These are phyloP conservation scores for Ptychobarbus kaznakovi DNA, from an alignment of 2,797 vertebrate genomes.

Conservation along the genomic window DNA sequence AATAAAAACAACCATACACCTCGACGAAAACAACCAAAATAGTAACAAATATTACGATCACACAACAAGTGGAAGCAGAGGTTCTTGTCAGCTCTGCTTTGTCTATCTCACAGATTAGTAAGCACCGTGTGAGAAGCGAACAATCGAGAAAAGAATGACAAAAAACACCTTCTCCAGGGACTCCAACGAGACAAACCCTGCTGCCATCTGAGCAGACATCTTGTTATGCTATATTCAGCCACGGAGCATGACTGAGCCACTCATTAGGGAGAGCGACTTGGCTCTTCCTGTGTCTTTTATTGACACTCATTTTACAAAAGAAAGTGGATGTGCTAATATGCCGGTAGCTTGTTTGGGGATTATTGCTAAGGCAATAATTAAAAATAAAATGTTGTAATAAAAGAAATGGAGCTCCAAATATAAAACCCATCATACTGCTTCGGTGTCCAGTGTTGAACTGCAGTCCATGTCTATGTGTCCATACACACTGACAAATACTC, in stretches of 20 bases:
- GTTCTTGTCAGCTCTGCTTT: conserved; percentile 47
- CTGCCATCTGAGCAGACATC: conserved; percentile 43
- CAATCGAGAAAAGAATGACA: conserved; percentile 23
- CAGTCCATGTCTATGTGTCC: conserved; percentile 1
- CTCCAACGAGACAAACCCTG: conserved; percentile 32
- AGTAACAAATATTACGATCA: conserved; percentile 42
- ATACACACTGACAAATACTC: background rate
- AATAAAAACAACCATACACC: conserved; percentile 3
- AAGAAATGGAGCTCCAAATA: conserved; percentile 1
- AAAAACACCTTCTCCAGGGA: conserved; percentile 33
- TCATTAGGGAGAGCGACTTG: conserved; percentile 46
- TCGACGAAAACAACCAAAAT: conserved; percentile 20
- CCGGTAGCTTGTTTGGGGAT: conserved; percentile 5
- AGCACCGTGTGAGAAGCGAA: conserved; percentile 33
- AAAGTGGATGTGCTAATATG: conserved; percentile 39
- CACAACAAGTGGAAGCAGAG: conserved; percentile 37
- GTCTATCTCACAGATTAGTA: conserved; percentile 52
- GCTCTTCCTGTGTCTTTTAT: conserved; percentile 28
- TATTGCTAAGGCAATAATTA: background rate
- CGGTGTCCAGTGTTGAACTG: background rate
- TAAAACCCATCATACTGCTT: background rate
- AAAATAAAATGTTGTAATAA: background rate
- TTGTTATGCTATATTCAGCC: conserved; percentile 50
- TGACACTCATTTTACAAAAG: conserved; percentile 30
- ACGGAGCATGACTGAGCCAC: conserved; percentile 27